These are phyloP conservation scores for Anguilla anguilla DNA, from an alignment of 2,797 vertebrate genomes.

Conservation along the genomic window DNA sequence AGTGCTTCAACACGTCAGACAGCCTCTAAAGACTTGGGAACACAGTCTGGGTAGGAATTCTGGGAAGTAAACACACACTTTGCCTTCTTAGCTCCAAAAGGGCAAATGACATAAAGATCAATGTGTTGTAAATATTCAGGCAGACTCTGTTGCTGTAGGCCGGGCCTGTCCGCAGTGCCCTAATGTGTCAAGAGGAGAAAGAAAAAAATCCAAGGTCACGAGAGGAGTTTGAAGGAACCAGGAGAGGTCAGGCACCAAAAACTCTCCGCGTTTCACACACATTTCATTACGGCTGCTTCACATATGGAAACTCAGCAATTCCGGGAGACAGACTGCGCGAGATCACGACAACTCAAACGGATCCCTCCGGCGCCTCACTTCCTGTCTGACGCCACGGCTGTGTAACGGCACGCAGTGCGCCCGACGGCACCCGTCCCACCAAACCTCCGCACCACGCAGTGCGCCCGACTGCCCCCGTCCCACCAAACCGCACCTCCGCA, in stretches of 20 bases:
- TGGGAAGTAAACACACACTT: background rate
- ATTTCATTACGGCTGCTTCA: background rate
- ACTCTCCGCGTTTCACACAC: background rate
- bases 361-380: background rate
- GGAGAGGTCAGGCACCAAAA: background rate
- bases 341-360: background rate
- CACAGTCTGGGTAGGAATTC: background rate
- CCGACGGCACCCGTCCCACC: background rate
- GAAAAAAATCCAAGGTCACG: background rate
- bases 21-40: background rate
- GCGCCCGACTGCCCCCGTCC: background rate
- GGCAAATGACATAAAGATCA: background rate
- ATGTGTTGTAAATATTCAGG: slow-evolving; percentile 2
- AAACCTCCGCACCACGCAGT: background rate
- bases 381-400: background rate
- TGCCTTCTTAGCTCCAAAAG: background rate
- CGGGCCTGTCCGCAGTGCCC: background rate
- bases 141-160: background rate
- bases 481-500: background rate
- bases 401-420: background rate
- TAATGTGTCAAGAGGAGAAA: background rate
- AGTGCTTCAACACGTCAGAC: background rate
- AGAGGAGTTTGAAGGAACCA: background rate
- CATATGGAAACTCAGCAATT: background rate
- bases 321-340: background rate